Conservation (phyloP, 2,888 invertebrate species). For the Andrena fulva region DNA sequence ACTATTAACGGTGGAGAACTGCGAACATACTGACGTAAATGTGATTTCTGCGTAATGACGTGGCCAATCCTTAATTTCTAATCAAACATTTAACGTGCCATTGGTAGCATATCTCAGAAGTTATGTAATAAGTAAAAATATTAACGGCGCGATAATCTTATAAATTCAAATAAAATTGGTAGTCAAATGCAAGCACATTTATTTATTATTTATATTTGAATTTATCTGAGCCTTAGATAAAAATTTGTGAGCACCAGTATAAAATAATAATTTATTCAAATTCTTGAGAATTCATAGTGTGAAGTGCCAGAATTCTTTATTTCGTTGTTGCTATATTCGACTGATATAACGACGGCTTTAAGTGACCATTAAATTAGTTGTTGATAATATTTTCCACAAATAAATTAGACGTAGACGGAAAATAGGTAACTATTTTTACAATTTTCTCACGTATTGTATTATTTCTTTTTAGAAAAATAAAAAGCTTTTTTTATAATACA, state of each 20-base stretch:
- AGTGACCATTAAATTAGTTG: background rate
- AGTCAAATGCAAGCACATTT: background rate
- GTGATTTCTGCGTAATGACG: conserved; percentile 74
- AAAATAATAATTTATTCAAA: background rate
- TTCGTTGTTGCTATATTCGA: background rate
- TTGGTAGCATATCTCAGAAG: background rate
- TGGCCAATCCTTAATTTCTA: background rate
- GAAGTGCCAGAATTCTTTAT: background rate
- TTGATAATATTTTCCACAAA: background rate
- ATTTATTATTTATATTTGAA: background rate
- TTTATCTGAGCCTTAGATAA: background rate
- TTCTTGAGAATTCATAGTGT: background rate
- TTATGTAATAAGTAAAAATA: background rate
- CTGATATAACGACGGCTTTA: background rate
- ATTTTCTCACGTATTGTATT: background rate
- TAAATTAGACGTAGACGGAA: background rate
- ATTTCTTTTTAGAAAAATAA: too few relatives aligned
- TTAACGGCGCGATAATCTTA: background rate
- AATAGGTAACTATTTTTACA: background rate
- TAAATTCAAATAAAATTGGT: background rate
- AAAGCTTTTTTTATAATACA: too few relatives aligned
- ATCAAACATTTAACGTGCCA: background rate
- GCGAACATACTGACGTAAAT: conserved; percentile 74
- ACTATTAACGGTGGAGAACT: conserved; percentile 81
- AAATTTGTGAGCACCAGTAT: too few relatives aligned